Evolutionary conservation across 1,140 invertebrate genomes (phyloP), one percentile per base, ranked within the genome.

Genomic region (Drosophila bocqueti): DNA sequence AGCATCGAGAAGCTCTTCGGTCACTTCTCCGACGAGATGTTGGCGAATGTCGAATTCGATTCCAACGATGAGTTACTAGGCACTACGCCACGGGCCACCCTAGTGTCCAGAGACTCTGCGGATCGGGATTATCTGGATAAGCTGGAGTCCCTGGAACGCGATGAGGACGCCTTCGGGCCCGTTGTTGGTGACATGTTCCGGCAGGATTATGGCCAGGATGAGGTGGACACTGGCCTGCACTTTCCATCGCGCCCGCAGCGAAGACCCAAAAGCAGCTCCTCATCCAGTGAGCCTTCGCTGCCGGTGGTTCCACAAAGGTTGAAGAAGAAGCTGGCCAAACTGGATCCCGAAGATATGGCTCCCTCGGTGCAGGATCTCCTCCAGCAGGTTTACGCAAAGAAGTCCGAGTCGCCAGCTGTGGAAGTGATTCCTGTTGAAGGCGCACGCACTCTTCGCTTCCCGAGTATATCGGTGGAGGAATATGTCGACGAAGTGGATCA

Each of bases 1-100:
- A 93, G 92, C 59, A 93, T 93, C n/a, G 92, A 93, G 49, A 82
- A 91, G 57, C 68, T 93, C 0, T 91, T 93, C 24, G 80, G 79
- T 6, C 61, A 93, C 15, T 79, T 93, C 18, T 80, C 87, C 16
- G 91, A 93, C 68, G 84, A 93, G 31, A 93, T 93, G 92, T 36
- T 93, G 18, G 92, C 81, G 2, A 74, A 93, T 52, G 91, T 92
- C 8, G 92, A 93, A 16, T 93, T 93, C 31, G 87, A 93, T 73
- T 91, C 90, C 18, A 93, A 90, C 36, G 92, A 93, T 64, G 92
- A 93, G 18, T 38, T 91, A n/a, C 52, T 93, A 5, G 83, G 60
- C 11, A 92, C 92, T 2, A 91, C 76, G 1, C 86, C 89, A 3
- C 55, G 75, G 4, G 55, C 57, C 0, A 36, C 42, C 2, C 24